These are phyloP conservation scores for Eumeta japonica DNA, from an alignment of 1,140 invertebrate species.

Conservation along the genomic window DNA sequence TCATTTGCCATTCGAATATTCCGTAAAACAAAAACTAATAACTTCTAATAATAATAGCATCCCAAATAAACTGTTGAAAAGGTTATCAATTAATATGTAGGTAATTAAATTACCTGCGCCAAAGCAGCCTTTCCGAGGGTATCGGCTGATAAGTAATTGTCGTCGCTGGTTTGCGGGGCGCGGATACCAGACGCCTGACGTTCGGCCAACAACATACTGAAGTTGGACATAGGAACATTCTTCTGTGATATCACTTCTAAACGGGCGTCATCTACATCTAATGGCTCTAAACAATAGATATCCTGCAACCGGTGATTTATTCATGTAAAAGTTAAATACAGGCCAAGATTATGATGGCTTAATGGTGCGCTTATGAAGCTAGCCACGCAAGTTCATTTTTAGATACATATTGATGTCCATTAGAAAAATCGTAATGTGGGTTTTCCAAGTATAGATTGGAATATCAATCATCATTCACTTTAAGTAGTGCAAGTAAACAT, in stretches of 20 bases:
- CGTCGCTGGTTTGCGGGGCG: neutral
- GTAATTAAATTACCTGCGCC: slow-evolving; percentile 25
- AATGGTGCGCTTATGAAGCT: neutral
- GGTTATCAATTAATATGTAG: neutral
- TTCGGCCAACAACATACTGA: slow-evolving; percentile 31
- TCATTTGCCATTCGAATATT: no score
- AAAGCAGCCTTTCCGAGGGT: slow-evolving; percentile 18
- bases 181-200: slow-evolving; percentile 23
- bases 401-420: neutral
- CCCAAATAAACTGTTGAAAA: neutral
- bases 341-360: neutral
- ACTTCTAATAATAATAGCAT: neutral
- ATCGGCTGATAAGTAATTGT: slow-evolving; percentile 9
- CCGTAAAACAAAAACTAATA: neutral
- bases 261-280: slow-evolving; percentile 12
- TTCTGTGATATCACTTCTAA: slow-evolving; percentile 30
- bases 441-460: no score
- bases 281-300: slow-evolving; percentile 36
- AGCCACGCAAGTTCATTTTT: neutral
- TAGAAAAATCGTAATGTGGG: no score
- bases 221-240: slow-evolving; percentile 27
- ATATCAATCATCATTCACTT: no score
- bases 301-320: slow-evolving; percentile 23
- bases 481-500: no score
- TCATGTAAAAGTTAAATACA: neutral